Conservation (phyloP, 2,113 vertebrate species). For the Sinocyclocheilus maitianheensis region DNA sequence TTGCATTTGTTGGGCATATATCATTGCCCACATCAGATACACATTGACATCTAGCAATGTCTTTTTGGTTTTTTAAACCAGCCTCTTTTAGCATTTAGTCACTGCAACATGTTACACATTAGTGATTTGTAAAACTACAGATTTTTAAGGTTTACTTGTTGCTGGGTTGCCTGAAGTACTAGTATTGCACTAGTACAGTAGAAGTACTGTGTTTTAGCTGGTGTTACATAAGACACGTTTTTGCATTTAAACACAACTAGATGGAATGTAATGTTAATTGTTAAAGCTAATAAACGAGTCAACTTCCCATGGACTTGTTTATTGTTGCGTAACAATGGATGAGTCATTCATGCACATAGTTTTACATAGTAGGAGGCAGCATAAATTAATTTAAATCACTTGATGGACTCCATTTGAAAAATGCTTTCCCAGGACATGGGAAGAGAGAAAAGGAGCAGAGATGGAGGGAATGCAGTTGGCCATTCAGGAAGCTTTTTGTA, state of each 20-base stretch:
- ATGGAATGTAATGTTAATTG: neutral
- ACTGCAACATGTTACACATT: neutral
- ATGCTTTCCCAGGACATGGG: neutral
- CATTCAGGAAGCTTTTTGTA: constrained; percentile 23
- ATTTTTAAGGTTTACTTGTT: neutral
- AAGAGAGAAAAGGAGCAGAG: neutral
- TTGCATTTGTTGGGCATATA: neutral
- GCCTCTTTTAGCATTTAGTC: neutral
- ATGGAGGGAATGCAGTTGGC: neutral
- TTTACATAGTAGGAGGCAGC: neutral
- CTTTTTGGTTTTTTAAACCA: neutral
- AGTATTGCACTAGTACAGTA: neutral
- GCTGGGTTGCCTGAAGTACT: neutral
- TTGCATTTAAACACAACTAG: neutral
- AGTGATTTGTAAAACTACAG: neutral
- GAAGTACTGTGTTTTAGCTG: neutral
- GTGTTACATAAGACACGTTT: neutral
- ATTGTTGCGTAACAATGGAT: neutral
- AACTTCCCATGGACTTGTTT: neutral
- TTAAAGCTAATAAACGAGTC: neutral
- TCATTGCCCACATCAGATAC: neutral
- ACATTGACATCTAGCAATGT: neutral
- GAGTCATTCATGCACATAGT: neutral
- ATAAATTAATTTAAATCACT: neutral
- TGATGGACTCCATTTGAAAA: neutral